Conservation (phyloP, 2,797 vertebrate genomes). For the Acanthiza pusilla region DNA sequence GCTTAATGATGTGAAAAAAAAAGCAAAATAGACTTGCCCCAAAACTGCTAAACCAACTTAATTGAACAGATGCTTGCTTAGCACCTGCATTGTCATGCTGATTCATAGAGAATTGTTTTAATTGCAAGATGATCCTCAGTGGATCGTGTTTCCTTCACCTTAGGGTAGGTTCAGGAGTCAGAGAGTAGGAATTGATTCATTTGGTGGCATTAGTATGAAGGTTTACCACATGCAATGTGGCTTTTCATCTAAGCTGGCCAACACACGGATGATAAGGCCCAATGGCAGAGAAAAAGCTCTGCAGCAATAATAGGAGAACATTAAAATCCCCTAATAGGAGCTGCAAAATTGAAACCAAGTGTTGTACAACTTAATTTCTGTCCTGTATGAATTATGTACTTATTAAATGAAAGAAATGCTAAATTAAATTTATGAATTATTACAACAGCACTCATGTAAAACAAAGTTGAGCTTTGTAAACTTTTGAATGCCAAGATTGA, state of each 20-base stretch:
- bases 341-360: slow-evolving; percentile 51
- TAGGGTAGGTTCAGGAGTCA: slow-evolving; percentile 57
- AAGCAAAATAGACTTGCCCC: slow-evolving; percentile 35
- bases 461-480: slow-evolving; percentile 41
- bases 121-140: slow-evolving; percentile 69
- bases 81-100: slow-evolving; percentile 71
- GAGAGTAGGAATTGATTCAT: slow-evolving; percentile 57
- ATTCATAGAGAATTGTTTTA: slow-evolving; percentile 70
- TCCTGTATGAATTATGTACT: slow-evolving; percentile 5
- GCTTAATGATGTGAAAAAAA: slow-evolving; percentile 74
- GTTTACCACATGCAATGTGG: not conserved
- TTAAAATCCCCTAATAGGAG: slow-evolving; percentile 32
- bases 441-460: not conserved
- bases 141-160: slow-evolving; percentile 64
- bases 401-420: slow-evolving; percentile 30
- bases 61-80: slow-evolving; percentile 72
- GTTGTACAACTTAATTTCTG: slow-evolving; percentile 27
- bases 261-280: not conserved
- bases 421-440: slow-evolving; percentile 55
- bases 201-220: slow-evolving; percentile 37
- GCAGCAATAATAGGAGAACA: not conserved
- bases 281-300: not conserved
- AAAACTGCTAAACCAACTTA: slow-evolving; percentile 55
- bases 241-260: slow-evolving; percentile 14
- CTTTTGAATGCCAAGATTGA: slow-evolving; percentile 16